Evolutionary conservation across 2,888 invertebrate species (phyloP), one percentile per base, ranked within the genome.

Genomic region (Polyommatus icarus): DNA sequence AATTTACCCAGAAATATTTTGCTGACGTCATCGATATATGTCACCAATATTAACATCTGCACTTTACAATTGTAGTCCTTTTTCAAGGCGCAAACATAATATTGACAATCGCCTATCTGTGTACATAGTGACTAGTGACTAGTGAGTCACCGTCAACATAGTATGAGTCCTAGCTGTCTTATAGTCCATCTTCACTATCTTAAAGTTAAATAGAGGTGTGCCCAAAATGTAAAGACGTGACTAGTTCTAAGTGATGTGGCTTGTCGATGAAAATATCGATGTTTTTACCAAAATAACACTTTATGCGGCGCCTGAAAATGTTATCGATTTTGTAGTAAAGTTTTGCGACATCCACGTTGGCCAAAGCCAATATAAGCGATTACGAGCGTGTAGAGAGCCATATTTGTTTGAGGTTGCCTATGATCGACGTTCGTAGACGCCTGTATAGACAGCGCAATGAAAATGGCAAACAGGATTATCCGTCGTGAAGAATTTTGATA

Each of bases 121-220:
- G 24, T 61, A 61, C 67, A 32, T 5, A 6, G 3, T n/a, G n/a
- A n/a, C n/a, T n/a, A n/a, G n/a, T n/a, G n/a, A n/a, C n/a, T n/a
- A n/a, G n/a, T 67, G 67, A 67, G 6, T 67, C 67, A 67, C 29
- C 29, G 29, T 67, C 67, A 32, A 67, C 67, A 67, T 67, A 67
- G 15, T 32, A 67, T 29, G 29, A 67, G 67, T 61, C 61, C 67
- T 67, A 29, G 61, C 12, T 32, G 67, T 32, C 29, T 29, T 32
- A 67, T 29, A 67, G 29, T 7, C 29, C 29, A 29, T 67, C 29
- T 67, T 32, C 29, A 67, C 24, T 67, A 67, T 67, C 67, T 32
- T 3, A 15, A 67, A 67, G 29, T 67, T 15, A 67, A 67, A 32
- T 32, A 32, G 29, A 67, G 67, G 67, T 29, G 67, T 67, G 29